phyloP scores from a whole-genome alignment of 2,888 invertebrate species.

The Mythimna vitellina region DNA sequence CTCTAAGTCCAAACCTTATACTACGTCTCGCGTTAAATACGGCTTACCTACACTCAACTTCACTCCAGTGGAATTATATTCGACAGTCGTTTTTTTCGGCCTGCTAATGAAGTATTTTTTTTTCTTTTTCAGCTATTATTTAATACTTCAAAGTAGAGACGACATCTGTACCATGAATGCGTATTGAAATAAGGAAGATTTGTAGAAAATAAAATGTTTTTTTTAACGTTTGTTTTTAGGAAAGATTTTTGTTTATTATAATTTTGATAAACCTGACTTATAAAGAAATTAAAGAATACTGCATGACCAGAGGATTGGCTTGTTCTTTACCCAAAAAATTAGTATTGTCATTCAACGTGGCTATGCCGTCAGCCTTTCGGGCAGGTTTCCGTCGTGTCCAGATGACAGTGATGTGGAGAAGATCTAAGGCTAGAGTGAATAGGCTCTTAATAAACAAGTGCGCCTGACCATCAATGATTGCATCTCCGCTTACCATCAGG shows the following conservation, averaged over 20 bases:
- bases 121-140: constrained; percentile 46
- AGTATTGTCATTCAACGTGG: too few species aligned
- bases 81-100: constrained; percentile 55
- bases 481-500: too few species aligned
- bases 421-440: too few species aligned
- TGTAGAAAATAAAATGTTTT: constrained; percentile 12
- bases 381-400: too few species aligned
- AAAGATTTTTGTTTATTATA: constrained; percentile 6
- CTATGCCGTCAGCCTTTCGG: too few species aligned
- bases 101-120: constrained; percentile 59
- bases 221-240: constrained; percentile 17
- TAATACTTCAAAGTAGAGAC: constrained; percentile 54
- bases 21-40: constrained; percentile 61
- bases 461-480: too few species aligned
- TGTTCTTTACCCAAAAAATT: too few species aligned
- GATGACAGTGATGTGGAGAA: too few species aligned
- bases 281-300: too few species aligned
- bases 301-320: too few species aligned
- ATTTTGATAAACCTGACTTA: not conserved
- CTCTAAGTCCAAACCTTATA: constrained; percentile 15
- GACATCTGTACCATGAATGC: constrained; percentile 51
- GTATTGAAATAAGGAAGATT: constrained; percentile 38
- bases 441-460: too few species aligned
- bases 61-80: constrained; percentile 59
- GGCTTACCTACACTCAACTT: constrained; percentile 66